phyloP scores from a whole-genome alignment of 2,797 vertebrate genomes.

The Dipus sagitta region DNA sequence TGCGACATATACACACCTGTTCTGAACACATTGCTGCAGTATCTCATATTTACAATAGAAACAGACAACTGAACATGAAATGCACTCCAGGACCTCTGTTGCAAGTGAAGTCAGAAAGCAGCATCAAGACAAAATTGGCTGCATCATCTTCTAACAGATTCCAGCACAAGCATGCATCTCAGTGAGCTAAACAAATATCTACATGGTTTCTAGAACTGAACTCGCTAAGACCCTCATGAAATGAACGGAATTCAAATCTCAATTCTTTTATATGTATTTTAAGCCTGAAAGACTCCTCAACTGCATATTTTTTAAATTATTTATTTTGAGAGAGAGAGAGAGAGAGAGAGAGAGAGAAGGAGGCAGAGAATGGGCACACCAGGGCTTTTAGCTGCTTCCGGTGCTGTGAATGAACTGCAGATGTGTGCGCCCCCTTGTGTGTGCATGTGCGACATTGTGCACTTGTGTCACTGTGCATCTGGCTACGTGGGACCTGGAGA shows the following conservation, averaged over 20 bases:
- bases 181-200: background rate
- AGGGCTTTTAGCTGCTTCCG: too few relatives aligned
- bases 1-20: background rate
- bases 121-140: background rate
- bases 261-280: background rate
- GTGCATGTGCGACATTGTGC: too few relatives aligned
- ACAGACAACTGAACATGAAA: background rate
- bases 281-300: background rate
- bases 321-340: too few relatives aligned
- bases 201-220: background rate
- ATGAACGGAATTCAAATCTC: background rate
- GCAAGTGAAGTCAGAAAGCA: background rate
- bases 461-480: too few relatives aligned
- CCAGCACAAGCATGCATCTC: background rate
- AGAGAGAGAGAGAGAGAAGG: too few relatives aligned
- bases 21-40: background rate
- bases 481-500: too few relatives aligned
- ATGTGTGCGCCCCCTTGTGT: too few relatives aligned
- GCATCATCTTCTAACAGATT: background rate
- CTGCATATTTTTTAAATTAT: too few relatives aligned
- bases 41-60: slow-evolving; percentile 4
- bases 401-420: too few relatives aligned
- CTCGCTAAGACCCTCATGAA: background rate
- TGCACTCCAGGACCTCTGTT: background rate
- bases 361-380: too few relatives aligned